These are phyloP conservation scores for Sparus aurata DNA, from an alignment of 2,797 vertebrate genomes.

Conservation along the genomic window DNA sequence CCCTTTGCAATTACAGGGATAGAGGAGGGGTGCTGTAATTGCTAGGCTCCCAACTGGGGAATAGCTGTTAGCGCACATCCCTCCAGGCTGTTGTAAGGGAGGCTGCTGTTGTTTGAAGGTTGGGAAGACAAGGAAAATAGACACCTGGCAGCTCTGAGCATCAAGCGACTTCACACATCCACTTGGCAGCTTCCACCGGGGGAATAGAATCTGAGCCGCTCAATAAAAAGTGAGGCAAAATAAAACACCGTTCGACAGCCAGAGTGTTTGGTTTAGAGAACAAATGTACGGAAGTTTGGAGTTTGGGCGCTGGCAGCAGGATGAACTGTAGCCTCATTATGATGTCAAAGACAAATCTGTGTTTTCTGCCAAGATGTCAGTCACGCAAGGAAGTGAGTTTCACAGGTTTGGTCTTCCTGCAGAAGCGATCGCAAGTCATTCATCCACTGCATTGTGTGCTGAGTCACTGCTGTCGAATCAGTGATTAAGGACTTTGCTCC, in stretches of 20 bases:
- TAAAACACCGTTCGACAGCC: slow-evolving; percentile 47
- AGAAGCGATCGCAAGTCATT: slow-evolving; percentile 23
- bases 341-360: slow-evolving; percentile 31
- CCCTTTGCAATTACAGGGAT: slow-evolving; percentile 82
- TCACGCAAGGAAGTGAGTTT: slow-evolving; percentile 15
- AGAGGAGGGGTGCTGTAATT: slow-evolving; percentile 82
- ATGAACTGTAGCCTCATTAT: slow-evolving; percentile 37
- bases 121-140: slow-evolving; percentile 76
- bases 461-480: slow-evolving; percentile 26
- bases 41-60: slow-evolving; percentile 81
- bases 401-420: slow-evolving; percentile 23
- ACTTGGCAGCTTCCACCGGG: slow-evolving; percentile 59
- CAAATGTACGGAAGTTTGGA: slow-evolving; percentile 38
- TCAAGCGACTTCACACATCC: slow-evolving; percentile 65
- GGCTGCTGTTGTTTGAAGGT: slow-evolving; percentile 81
- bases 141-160: slow-evolving; percentile 79
- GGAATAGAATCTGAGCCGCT: slow-evolving; percentile 51
- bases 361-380: slow-evolving; percentile 37
- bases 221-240: slow-evolving; percentile 53
- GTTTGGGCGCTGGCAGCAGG: slow-evolving; percentile 16
- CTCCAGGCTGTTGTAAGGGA: slow-evolving; percentile 81
- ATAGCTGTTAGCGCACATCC: slow-evolving; percentile 83
- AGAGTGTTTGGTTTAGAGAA: slow-evolving; percentile 52
- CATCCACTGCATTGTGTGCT: background rate
- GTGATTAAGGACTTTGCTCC: slow-evolving; percentile 25